Percentiles rank a stretch among this genome's conserved stretches.
These are phyloP conservation scores for Chauna torquata DNA, from an alignment of 2,113 vertebrate genomes.

Conservation along the genomic window DNA sequence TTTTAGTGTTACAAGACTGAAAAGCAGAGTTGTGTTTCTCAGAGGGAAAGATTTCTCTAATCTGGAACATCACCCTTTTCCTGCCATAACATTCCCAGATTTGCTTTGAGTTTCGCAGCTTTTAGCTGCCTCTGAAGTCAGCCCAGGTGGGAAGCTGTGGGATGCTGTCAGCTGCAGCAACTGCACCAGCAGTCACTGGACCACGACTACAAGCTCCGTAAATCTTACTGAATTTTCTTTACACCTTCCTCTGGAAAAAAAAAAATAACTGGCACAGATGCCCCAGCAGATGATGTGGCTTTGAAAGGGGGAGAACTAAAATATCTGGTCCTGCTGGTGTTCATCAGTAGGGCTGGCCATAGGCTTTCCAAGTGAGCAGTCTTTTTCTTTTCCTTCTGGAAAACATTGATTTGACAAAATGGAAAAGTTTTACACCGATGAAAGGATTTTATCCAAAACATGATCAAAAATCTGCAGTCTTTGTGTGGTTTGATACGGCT, in stretches of 20 bases:
- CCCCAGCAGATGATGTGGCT: neutral
- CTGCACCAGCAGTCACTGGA: neutral
- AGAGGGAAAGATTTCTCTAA: neutral
- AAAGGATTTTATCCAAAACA: neutral
- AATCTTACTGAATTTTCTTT: neutral
- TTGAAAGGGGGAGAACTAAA: neutral
- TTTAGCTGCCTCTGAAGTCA: neutral
- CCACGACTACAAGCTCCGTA: neutral
- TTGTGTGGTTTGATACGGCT: neutral
- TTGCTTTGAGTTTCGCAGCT: neutral
- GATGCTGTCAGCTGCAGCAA: neutral
- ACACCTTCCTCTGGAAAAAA: rapidly evolving
- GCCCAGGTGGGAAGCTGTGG: neutral
- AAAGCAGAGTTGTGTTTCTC: neutral
- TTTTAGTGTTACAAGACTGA: neutral
- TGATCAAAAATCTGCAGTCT: neutral
- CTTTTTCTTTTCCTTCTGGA: neutral
- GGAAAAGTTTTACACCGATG: neutral
- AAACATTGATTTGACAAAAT: neutral
- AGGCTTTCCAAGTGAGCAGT: neutral
- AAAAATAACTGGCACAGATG: neutral
- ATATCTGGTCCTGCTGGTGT: neutral
- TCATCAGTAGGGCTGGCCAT: neutral
- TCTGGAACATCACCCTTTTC: neutral
- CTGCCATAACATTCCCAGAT: neutral